A percentile compares a stretch with the other conserved stretches of the same genome.
phyloP scores from a whole-genome alignment of 2,797 vertebrate species.

The Philypnodon macrostomus region DNA sequence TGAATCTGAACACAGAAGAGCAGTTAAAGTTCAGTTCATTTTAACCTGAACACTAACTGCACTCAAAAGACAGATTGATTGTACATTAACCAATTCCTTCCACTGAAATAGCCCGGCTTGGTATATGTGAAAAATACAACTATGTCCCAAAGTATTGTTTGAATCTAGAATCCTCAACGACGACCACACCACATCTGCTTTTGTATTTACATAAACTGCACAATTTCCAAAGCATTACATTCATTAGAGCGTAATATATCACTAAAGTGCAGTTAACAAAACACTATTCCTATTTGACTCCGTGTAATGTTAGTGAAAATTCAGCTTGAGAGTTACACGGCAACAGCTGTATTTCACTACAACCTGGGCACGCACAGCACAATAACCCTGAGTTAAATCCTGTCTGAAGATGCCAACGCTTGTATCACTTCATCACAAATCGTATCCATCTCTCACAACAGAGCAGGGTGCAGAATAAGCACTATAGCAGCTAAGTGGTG shows the following conservation, averaged over 20 bases:
- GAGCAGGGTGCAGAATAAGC: slow-evolving; percentile 73
- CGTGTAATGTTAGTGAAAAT: slow-evolving; percentile 61
- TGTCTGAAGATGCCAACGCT: slow-evolving; percentile 45
- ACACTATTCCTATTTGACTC: slow-evolving; percentile 57
- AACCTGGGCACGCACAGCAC: slow-evolving; percentile 45
- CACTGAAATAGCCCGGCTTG: no score
- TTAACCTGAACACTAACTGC: no score
- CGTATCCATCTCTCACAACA: slow-evolving; percentile 64
- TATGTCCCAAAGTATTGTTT: no score
- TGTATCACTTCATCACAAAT: slow-evolving; percentile 65
- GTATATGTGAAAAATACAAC: no score
- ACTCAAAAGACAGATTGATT: no score
- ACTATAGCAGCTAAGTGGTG: slow-evolving; percentile 70
- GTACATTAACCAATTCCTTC: no score
- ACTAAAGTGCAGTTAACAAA: slow-evolving; percentile 69
- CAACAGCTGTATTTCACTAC: slow-evolving; percentile 70
- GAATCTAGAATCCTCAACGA: no score
- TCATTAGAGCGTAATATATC: slow-evolving; percentile 65
- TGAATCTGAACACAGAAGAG: no score
- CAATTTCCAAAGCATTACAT: slow-evolving; percentile 69
- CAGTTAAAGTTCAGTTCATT: no score
- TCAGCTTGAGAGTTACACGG: slow-evolving; percentile 61
- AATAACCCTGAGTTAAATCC: slow-evolving; percentile 69
- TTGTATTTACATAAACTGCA: slow-evolving; percentile 39
- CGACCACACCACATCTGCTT: slow-evolving; percentile 14